Conservation (phyloP, 2,888 invertebrate genomes). For the Electrophaes corylata region DNA sequence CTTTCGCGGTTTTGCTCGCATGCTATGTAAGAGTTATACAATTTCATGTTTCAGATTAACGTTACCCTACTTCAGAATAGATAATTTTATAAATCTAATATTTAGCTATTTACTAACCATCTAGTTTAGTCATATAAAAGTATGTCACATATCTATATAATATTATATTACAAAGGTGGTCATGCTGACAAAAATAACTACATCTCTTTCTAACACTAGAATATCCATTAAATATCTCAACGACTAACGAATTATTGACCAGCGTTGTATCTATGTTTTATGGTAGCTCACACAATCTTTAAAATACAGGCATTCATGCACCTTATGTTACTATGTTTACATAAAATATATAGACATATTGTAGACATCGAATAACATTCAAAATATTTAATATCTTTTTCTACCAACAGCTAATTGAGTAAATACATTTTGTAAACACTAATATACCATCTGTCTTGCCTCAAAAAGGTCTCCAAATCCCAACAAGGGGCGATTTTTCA, state of each 20-base stretch:
- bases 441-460: constrained; percentile 9
- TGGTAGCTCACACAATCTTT: constrained; percentile 13
- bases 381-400: constrained; percentile 11
- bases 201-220: constrained; percentile 15
- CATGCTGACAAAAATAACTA: constrained; percentile 30
- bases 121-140: constrained; percentile 17
- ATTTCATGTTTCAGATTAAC: too few relatives aligned
- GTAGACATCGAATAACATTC: constrained; percentile 26
- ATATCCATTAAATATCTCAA: constrained; percentile 27
- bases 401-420: constrained; percentile 9
- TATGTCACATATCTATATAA: constrained; percentile 27
- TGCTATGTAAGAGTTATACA: too few relatives aligned
- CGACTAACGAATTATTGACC: constrained; percentile 23
- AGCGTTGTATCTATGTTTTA: constrained; percentile 20
- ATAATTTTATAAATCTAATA: neutral
- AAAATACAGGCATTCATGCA: neutral
- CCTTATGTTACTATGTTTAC: constrained; percentile 5
- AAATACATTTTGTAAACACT: constrained; percentile 6
- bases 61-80: too few relatives aligned
- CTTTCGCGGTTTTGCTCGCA: too few relatives aligned
- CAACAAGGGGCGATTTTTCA: constrained; percentile 4
- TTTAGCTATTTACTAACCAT: constrained; percentile 4
- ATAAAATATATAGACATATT: constrained; percentile 16
- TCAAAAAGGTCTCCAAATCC: constrained; percentile 16
- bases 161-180: constrained; percentile 36